Evolutionary conservation across 2,113 vertebrate genomes (phyloP).

Genomic region (Stegostoma tigrinum): DNA sequence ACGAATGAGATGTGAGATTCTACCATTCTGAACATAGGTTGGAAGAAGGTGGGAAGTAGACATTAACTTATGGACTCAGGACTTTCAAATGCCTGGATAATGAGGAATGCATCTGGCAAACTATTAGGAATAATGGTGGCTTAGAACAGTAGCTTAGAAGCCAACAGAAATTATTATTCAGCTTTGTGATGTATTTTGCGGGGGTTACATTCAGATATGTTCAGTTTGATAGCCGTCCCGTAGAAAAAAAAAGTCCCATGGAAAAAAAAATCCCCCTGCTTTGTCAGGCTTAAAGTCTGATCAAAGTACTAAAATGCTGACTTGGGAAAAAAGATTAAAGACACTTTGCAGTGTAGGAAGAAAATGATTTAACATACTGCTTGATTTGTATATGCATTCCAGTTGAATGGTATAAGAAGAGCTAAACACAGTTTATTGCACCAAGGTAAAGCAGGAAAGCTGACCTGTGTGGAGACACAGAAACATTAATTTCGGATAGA

Average conservation of each 20-base stretch:
- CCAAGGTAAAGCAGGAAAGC: not conserved
- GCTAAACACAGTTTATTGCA: not conserved
- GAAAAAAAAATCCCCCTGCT: not conserved
- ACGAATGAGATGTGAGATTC: not conserved
- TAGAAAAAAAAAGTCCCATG: not conserved
- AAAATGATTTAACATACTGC: not conserved
- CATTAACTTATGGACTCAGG: slow-evolving; percentile 1
- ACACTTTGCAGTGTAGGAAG: not conserved
- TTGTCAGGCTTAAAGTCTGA: not conserved
- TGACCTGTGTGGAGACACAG: not conserved
- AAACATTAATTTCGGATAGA: not conserved
- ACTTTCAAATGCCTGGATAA: not conserved
- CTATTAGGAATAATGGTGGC: not conserved
- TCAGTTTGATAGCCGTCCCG: not conserved
- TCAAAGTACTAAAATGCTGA: not conserved
- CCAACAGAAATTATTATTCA: not conserved
- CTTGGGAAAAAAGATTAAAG: not conserved
- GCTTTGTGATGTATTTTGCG: not conserved
- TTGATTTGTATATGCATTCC: not conserved
- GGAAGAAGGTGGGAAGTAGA: not conserved
- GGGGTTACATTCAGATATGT: not conserved
- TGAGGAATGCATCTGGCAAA: not conserved
- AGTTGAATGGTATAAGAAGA: not conserved
- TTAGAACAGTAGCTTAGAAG: not conserved
- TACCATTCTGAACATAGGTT: not conserved